Conservation (phyloP, 2,113 vertebrate genomes). For the Laticauda colubrina region DNA sequence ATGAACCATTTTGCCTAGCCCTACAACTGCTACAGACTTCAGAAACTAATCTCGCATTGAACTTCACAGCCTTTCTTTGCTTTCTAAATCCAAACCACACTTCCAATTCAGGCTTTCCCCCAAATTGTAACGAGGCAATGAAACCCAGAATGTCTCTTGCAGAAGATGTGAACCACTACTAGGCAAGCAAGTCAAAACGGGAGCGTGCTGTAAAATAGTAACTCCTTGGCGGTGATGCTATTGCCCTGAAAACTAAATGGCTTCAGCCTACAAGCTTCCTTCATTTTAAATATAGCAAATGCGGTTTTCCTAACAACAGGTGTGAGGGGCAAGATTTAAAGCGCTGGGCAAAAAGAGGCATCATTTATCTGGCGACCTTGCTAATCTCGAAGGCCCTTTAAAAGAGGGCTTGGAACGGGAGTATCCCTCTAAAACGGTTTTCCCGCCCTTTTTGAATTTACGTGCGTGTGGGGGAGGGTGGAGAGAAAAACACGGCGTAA, state of each 20-base stretch:
- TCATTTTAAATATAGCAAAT: not conserved
- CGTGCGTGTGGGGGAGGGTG: not conserved
- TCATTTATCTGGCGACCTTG: not conserved
- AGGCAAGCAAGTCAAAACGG: not conserved
- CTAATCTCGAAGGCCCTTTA: not conserved
- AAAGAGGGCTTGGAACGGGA: not conserved
- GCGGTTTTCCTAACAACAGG: not conserved
- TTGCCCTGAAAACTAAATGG: not conserved
- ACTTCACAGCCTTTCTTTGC: no score
- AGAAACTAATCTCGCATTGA: not conserved
- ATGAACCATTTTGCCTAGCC: not conserved
- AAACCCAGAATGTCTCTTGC: not conserved
- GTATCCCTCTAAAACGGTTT: not conserved
- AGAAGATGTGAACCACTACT: not conserved
- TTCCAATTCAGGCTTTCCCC: not conserved
- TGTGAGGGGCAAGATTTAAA: not conserved
- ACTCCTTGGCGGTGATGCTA: not conserved
- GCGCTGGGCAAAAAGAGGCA: not conserved
- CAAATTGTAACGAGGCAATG: not conserved
- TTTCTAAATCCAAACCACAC: not conserved
- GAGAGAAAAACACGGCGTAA: not conserved
- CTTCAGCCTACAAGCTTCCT: not conserved
- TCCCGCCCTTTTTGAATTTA: slow-evolving; percentile 14
- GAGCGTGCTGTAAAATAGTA: no score
- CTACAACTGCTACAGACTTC: not conserved